Conservation (phyloP, 30 jellyfish, hydroid and myxozoan species). For the Chrysaora quinquecirrha region DNA sequence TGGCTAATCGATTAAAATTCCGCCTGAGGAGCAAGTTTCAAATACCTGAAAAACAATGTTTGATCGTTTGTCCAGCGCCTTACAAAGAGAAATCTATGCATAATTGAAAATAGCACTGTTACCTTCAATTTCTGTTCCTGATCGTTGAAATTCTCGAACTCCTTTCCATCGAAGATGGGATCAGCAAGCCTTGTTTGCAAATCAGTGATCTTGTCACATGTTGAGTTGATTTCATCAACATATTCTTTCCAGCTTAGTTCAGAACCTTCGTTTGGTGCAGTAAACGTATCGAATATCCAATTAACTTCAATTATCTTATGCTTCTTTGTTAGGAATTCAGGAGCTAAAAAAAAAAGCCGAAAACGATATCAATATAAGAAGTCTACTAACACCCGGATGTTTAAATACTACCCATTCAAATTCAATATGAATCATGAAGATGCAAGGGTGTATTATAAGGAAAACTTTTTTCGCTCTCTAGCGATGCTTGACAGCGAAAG, state of each 20-base stretch:
- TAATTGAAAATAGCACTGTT: not conserved
- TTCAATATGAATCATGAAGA: too few species aligned
- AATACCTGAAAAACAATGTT: too few species aligned
- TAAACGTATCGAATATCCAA: slow-evolving; percentile 83
- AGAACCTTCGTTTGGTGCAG: slow-evolving; percentile 24
- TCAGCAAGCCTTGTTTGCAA: slow-evolving; percentile 36
- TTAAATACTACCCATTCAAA: too few species aligned
- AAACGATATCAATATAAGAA: not conserved
- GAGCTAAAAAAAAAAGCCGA: slow-evolving; percentile 47
- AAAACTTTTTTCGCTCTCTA: too few species aligned
- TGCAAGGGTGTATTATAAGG: too few species aligned
- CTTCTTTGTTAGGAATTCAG: slow-evolving; percentile 71
- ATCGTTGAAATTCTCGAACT: slow-evolving; percentile 76
- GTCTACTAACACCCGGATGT: too few species aligned
- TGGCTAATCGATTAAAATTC: too few species aligned
- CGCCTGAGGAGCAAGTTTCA: too few species aligned
- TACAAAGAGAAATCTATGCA: not conserved
- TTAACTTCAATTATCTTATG: slow-evolving; percentile 77
- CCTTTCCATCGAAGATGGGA: slow-evolving; percentile 73
- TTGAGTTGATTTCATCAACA: slow-evolving; percentile 47
- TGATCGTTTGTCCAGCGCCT: too few species aligned
- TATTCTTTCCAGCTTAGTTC: slow-evolving; percentile 54
- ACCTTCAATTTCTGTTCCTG: slow-evolving; percentile 81
- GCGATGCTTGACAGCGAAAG: too few species aligned
- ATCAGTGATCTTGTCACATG: slow-evolving; percentile 32